Conservation (phyloP, 2,888 invertebrate species). For the Aphodius sticticus region DNA sequence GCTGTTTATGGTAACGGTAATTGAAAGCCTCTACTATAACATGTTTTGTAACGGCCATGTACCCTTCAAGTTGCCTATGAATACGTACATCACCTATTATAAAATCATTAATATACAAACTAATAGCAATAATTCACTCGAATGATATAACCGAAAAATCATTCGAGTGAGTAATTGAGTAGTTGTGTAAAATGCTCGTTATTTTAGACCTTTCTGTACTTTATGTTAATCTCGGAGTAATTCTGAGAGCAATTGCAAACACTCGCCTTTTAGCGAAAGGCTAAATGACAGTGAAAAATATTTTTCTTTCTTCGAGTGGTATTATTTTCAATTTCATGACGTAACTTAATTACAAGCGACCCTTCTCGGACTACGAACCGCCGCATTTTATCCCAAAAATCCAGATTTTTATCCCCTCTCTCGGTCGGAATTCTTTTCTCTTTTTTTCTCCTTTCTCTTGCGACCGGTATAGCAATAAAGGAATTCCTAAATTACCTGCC, state of each 20-base stretch:
- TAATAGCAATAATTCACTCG: too few relatives aligned
- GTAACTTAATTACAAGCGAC: background rate
- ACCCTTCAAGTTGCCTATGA: constrained; percentile 22
- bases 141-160: too few relatives aligned
- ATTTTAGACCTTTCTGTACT: background rate
- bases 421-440: background rate
- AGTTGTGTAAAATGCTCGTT: background rate
- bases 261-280: background rate
- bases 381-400: constrained; percentile 7
- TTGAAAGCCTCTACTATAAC: constrained; percentile 35
- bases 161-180: too few relatives aligned
- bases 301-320: background rate
- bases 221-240: background rate
- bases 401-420: background rate
- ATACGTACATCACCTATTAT: too few relatives aligned
- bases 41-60: constrained; percentile 6
- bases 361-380: background rate
- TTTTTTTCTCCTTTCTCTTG: background rate
- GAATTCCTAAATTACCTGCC: constrained; percentile 15
- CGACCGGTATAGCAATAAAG: constrained; percentile 4
- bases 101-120: too few relatives aligned
- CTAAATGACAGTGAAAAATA: background rate
- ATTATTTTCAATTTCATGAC: background rate
- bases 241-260: background rate
- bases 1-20: constrained; percentile 42